Base-by-base conservation (phyloP, 2,888 invertebrate genomes). In the Amiota communis region DNA sequence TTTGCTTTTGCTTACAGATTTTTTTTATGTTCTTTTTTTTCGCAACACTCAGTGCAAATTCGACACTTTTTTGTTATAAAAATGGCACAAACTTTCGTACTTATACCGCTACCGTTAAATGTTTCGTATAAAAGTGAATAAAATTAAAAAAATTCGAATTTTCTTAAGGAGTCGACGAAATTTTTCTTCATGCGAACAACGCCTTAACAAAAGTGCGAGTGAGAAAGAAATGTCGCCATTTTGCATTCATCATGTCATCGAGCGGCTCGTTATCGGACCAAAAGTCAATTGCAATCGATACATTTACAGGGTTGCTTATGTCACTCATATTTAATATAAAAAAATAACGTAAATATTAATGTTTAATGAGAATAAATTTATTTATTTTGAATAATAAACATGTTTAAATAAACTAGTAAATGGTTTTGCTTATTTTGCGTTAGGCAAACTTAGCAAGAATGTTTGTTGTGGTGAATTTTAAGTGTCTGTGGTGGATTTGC, bases 151-250 rank as follows among this genome's bases (percentile, higher is more conserved):
- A 76, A 73, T 74, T 75, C 71, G 65, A 74, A 75, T 69, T 72
- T 69, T 53, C 73, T 78, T 73, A 61, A 77, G 74, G 73, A 76
- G 77, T 80, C 76, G 76, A 80, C 78, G 36, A 36, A 78, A 79
- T 81, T 86, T 84, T 85, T 83, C 81, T 83, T 68, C 23, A 84
- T 82, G 81, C 81, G 82, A 87, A 87, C 82, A 83, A 83, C 83
- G 83, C 83, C 83, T 83, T 82, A 81, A 77, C 81, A 81, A 81
- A 72, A 83, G 76, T 83, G 82, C 67, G 67, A 59, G 70, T 48
- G 59, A 70, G 59, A 59, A 47, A 23, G 70, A 23, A 69, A 70
- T 59, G 70, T 70, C 70, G 70, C 70, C 59, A 70, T 70, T 70
- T 59, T 70, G 67, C 67, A 53, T 68, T 68, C 17, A n/a, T 2